Base-by-base conservation (phyloP, 2,113 vertebrate genomes). In the Ciconia stormi region DNA sequence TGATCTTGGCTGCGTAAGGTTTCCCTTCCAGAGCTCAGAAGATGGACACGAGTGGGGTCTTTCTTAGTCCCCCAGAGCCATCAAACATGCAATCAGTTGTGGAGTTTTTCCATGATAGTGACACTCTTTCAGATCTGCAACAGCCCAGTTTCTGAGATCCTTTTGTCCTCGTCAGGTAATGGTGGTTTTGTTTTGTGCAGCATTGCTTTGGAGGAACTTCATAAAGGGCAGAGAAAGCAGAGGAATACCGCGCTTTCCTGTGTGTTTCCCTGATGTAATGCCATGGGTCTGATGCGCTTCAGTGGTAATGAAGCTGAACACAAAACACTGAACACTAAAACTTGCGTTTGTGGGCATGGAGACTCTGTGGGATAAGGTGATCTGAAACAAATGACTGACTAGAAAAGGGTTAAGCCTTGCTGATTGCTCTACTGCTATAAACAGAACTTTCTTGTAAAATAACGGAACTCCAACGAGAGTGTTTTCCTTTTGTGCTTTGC, bases 381-480 rank as follows among this genome's bases (percentile, higher is more conserved):
- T 47, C 22, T 1, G 10, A 16, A 19, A 21, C 22, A 47, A 59
- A 30, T 19, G 29, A 7, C 53, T 32, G n/a, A 58, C 14, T 0
- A 17, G n/a, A 20, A 50, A 67, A 18, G 25, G 17, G 17, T 8
- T 59, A 59, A 66, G 12, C 34, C 36, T 71, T 46, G 70, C 30
- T 55, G 17, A 16, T 42, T 23, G 30, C 34, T 53, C 52, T 67
- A 2, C 14, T 22, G 52, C 50, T 66, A 19, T 27, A 26, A 79
- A 18, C 14, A 52, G 26, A 88, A 53, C 34, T 66, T 32, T 70
- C 34, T 22, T 6, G 18, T 38, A 36, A 53, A 83, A 49, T 15
- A 50, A 49, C 3, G 0, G 0, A 67, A 38, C 19, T 55, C 12
- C 4, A 11, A 38, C 8, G 38, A 10, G 13, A 22, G 16, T 1